phyloP scores from a whole-genome alignment of 2,888 invertebrate species.

The Amphipoea lucens region DNA sequence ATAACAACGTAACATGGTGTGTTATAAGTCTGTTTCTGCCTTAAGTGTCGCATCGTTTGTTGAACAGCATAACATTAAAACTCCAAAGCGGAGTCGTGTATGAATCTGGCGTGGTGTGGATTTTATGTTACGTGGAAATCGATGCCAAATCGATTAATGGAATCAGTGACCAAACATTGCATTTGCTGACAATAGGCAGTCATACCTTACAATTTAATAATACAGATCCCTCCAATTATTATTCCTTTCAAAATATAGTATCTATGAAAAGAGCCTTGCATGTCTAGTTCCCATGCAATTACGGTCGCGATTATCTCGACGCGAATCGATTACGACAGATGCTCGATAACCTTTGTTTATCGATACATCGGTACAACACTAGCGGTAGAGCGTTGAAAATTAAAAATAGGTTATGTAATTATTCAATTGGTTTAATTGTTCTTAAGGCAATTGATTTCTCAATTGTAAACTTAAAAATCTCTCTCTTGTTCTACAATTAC shows the following conservation, averaged over 20 bases:
- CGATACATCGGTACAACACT: slow-evolving; percentile 56
- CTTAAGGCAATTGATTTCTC: not conserved
- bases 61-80: too few species aligned
- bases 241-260: slow-evolving; percentile 47
- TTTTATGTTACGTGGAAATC: not conserved
- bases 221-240: slow-evolving; percentile 18
- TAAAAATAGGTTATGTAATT: slow-evolving; percentile 13
- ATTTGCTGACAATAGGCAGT: not conserved
- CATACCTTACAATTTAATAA: slow-evolving; percentile 21
- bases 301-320: slow-evolving; percentile 56
- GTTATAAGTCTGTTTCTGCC: too few species aligned
- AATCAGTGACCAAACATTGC: not conserved
- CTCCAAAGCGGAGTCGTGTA: too few species aligned
- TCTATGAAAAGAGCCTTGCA: slow-evolving; percentile 44
- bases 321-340: slow-evolving; percentile 63
- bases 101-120: not conserved
- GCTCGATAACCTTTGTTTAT: slow-evolving; percentile 60
- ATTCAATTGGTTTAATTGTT: slow-evolving; percentile 17
- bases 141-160: not conserved
- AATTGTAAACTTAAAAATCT: not conserved
- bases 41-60: too few species aligned
- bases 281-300: slow-evolving; percentile 55
- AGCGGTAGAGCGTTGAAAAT: slow-evolving; percentile 29
- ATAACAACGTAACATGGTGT: too few species aligned
- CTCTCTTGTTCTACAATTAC: not conserved